Conservation (phyloP, 35 echinoderm and acorn worm species). For the Patiria miniata region DNA sequence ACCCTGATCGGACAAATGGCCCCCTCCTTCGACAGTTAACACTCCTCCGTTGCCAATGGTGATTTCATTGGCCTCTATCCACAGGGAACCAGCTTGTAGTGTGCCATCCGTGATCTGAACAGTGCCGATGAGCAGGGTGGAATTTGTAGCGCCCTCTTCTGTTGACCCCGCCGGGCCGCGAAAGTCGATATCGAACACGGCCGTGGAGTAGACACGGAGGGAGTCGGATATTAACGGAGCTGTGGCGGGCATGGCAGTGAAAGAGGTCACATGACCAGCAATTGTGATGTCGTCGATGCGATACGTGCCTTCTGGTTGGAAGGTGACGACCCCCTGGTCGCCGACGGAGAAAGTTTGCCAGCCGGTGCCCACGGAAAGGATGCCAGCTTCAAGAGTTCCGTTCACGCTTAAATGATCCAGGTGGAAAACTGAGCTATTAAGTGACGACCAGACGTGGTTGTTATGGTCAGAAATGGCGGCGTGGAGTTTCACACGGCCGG, state of each 20-base stretch:
- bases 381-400: conserved; percentile 52
- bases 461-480: neutral
- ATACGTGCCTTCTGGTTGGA: conserved; percentile 46
- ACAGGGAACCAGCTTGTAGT: conserved; percentile 42
- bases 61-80: conserved; percentile 26
- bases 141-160: conserved; percentile 38
- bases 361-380: conserved; percentile 40
- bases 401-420: conserved; percentile 51
- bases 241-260: conserved; percentile 14
- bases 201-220: neutral
- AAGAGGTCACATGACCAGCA: conserved; percentile 45
- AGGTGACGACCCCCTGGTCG: conserved; percentile 25
- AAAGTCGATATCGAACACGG: conserved; percentile 42
- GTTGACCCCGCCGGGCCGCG: conserved; percentile 23
- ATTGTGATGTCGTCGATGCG: conserved; percentile 33
- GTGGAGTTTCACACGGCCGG: conserved; percentile 52
- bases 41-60: neutral
- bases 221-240: conserved; percentile 27
- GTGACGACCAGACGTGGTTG: conserved; percentile 44
- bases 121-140: conserved; percentile 22
- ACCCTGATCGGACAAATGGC: conserved; percentile 56
- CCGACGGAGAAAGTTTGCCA: conserved; percentile 31
- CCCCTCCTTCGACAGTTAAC: conserved; percentile 55
- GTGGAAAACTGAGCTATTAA: conserved; percentile 43
- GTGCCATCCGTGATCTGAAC: conserved; percentile 53